Evolutionary conservation across 2,113 vertebrate species (phyloP), one percentile per base, ranked within the genome.

Genomic region (Alethe castanea): DNA sequence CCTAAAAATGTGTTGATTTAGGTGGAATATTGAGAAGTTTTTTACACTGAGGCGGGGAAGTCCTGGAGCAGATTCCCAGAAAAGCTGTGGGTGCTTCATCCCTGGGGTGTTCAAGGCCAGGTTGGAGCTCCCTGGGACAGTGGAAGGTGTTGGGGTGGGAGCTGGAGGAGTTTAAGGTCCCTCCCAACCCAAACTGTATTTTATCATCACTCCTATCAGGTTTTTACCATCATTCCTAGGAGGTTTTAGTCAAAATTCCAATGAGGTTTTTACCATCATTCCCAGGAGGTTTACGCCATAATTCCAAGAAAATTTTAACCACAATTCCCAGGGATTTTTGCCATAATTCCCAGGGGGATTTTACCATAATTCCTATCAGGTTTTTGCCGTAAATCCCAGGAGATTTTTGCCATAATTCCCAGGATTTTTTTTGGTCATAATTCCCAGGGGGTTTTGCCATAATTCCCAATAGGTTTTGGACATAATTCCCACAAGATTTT

Each of bases 1-100:
- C 13, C 6, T 8, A 1, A 14, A 52, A 28, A 17, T 3, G 15
- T 1, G 2, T 8, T 2, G 19, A 24, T 60, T 52, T 7, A 2
- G 19, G 12, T 8, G 11, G 9, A 42, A 38, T 74, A 2, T 29
- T 13, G 3, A 8, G 11, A 13, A 8, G 5, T 3, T 26, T 72
- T 48, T 52, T 8, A 2, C 19, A 22, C 4, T 1, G 48, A 22
- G 65, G 6, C 11, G 12, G 10, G 18, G 3, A 62, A 35, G 14
- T 0, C 1, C 19, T 62, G 57, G 15, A 16, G 8, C 5, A 42
- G 50, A 26, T 19, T 72, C 18, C 14, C 42, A 52, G 44, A 35
- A 3, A 9, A 36, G 35, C 26, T 50, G 57, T 3, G 50, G 66
- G 5, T 50, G 59, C 10, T 2, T 2, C 42, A 17, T 6, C 15